These are phyloP conservation scores for Florisuga fusca DNA, from an alignment of 2,797 vertebrate species.

Conservation along the genomic window DNA sequence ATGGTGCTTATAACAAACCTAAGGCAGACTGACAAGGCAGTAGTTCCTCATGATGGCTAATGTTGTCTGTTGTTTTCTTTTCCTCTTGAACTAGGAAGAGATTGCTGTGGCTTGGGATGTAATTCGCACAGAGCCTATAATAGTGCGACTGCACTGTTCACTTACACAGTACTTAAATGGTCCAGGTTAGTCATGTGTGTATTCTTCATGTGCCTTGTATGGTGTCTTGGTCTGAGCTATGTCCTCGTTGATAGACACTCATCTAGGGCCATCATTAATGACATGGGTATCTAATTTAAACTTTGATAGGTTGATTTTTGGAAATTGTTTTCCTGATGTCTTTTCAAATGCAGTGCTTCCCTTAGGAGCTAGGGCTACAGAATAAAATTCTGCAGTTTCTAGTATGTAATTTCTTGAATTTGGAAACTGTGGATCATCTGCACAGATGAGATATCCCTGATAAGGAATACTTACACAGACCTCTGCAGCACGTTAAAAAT, in stretches of 20 bases:
- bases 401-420: not conserved
- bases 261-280: not conserved
- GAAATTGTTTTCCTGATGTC: not conserved
- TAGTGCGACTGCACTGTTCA: constrained; percentile 89
- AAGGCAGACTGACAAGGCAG: not conserved
- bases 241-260: not conserved
- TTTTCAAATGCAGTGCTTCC: not conserved
- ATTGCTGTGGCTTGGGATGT: constrained; percentile 92
- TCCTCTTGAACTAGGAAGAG: constrained; percentile 83
- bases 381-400: not conserved
- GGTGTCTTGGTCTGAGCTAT: not conserved
- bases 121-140: constrained; percentile 89
- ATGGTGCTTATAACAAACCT: not conserved
- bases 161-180: constrained; percentile 92
- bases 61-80: constrained; percentile 8
- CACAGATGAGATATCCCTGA: not conserved
- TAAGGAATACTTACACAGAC: not conserved
- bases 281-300: not conserved
- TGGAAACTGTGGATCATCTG: not conserved
- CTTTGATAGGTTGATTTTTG: not conserved
- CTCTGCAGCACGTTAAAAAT: not conserved
- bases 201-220: not conserved
- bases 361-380: not conserved
- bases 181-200: constrained; percentile 81
- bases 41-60: not conserved